Base-by-base conservation (phyloP, 2,888 invertebrate genomes). In the Agrotis puta region DNA sequence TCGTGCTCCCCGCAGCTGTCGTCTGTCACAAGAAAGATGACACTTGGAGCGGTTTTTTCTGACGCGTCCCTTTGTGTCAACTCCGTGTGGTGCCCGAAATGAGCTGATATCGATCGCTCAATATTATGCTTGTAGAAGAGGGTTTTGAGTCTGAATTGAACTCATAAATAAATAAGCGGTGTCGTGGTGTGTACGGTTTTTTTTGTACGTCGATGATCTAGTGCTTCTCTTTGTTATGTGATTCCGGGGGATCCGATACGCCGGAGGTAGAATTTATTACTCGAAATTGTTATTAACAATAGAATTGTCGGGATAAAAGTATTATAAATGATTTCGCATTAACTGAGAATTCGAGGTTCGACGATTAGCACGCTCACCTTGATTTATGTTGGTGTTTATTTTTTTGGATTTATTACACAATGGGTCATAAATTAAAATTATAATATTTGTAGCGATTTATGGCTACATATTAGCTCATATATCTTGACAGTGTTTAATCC, bases 131-230 rank as follows among this genome's bases (percentile, higher is more conserved):
- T 88, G 79, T 85, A 84, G 85, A 89, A 90, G 92, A 92, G 93
- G 93, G 94, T 92, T 90, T 92, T 86, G 93, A 93, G 93, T 92
- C 91, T 88, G 93, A 93, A 94, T 93, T 92, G 92, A 91, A 90
- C 93, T 94, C 94, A 94, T 95, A 95, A 95, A 95, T 95, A 95
- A 94, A 94, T 94, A 95, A 95, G 94, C 93, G 88, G 91, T 93
- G 92, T 94, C 92, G 94, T 92, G 93, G 94, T 90, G 91, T 93
- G 93, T 94, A 91, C 88, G 87, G 84, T 91, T 92, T 81, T 92
- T 93, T 93, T 91, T 91, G 85, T 90, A 88, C 81, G 87, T 90
- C 90, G 91, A 92, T 93, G 91, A 92, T 91, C 92, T 93, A 93
- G 83, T 92, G 92, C 90, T 88, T 87, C 90, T 89, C 91, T 89